Evolutionary conservation across 2,888 invertebrate species (phyloP).

Genomic region (Polydrusus tereticollis): DNA sequence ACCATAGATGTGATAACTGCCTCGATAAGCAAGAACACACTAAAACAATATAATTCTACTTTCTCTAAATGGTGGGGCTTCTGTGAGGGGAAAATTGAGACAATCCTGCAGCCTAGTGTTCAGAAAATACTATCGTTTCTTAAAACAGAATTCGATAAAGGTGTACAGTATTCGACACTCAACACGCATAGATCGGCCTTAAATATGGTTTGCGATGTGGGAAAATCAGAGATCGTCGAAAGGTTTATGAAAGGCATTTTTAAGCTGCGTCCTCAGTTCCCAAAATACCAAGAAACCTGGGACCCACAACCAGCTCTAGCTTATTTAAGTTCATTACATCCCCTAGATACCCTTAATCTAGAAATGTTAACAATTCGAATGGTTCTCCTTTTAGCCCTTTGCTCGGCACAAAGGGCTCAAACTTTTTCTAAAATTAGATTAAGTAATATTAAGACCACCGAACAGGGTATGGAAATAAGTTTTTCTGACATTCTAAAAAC

Average conservation of each 20-base stretch:
- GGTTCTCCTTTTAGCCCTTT: slow-evolving; percentile 8
- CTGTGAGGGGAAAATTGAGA: slow-evolving; percentile 42
- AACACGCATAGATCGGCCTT: slow-evolving; percentile 26
- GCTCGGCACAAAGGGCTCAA: slow-evolving; percentile 21
- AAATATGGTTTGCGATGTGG: slow-evolving; percentile 14
- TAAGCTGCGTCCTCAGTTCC: slow-evolving; percentile 36
- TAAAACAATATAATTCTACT: slow-evolving; percentile 43
- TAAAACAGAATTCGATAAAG: slow-evolving; percentile 27
- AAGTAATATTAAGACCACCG: background rate
- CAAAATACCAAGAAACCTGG: slow-evolving; percentile 46
- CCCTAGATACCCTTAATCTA: slow-evolving; percentile 42
- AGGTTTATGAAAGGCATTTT: slow-evolving; percentile 47
- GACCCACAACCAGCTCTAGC: slow-evolving; percentile 44
- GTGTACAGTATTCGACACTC: slow-evolving; percentile 9
- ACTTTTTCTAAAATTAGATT: slow-evolving; percentile 17
- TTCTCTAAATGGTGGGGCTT: slow-evolving; percentile 43
- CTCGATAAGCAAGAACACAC: slow-evolving; percentile 39
- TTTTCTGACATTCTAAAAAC: slow-evolving; percentile 30
- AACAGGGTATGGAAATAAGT: slow-evolving; percentile 6
- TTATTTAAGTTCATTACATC: slow-evolving; percentile 32
- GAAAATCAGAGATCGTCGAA: slow-evolving; percentile 14
- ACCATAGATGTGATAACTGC: slow-evolving; percentile 28
- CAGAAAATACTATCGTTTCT: slow-evolving; percentile 18
- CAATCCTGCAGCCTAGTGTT: slow-evolving; percentile 10
- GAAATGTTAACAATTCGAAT: slow-evolving; percentile 23